Base-by-base conservation (phyloP, 2,797 vertebrate genomes). In the Phataginus tetradactyla region DNA sequence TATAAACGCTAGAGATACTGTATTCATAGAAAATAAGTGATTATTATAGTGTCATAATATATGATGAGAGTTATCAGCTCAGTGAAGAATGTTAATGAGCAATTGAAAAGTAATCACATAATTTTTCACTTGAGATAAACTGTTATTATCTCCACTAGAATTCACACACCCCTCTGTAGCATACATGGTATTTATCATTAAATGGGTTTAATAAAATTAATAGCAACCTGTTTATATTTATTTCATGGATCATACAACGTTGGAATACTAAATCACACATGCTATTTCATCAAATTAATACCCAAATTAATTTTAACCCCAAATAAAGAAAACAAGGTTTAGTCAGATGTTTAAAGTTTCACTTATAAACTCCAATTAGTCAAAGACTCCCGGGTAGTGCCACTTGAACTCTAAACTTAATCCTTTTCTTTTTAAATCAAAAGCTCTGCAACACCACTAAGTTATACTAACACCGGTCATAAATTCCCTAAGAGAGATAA, bases 201-300 rank as follows among this genome's bases (percentile, higher is more conserved):
- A 84, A 59, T 34, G 2, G 25, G 4, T 57, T 94, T 95, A 90
- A 93, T 94, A 92, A 87, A 96, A 94, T 96, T 84, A 85, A 87
- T 21, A 83, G 11, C 29, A 69, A 66, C 18, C 17, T 59, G 11
- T 18, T 49, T 39, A 53, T 81, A 78, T 68, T 93, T 95, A 79
- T 80, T 84, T 84, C 29, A 59, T 87, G 23, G 3, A 32, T 92
- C 4, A 17, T 45, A 42, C 20, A 94, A 37, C 12, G 68, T 83
- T 79, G 80, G 69, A 88, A 90, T 90, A 90, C 42, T 81, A 94
- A 96, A 69, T 55, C 83, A 32, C 23, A 13, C 5, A 25, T 25
- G 49, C 17, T 45, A 79, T 45, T 86, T 90, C 83, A 2, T 69
- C 20, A 94, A 39, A 92, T 84, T 91, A 95, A 91, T 49, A 11